Conservation (phyloP, 1,140 invertebrate genomes). For the Anoplolepis gracilipes region DNA sequence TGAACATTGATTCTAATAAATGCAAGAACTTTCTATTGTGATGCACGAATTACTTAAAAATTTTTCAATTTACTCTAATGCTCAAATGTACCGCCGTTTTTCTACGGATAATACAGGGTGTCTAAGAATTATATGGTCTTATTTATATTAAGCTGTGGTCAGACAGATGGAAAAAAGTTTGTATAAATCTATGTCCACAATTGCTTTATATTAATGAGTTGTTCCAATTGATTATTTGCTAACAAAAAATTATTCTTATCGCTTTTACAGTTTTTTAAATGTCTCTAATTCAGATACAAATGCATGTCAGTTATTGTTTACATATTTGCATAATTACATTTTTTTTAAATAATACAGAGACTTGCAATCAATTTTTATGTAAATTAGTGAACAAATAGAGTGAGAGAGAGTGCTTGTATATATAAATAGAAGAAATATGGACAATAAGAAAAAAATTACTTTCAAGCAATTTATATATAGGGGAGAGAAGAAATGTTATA, state of each 20-base stretch:
- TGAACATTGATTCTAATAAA: not conserved
- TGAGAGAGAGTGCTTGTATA: conserved; percentile 43
- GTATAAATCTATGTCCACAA: conserved; percentile 18
- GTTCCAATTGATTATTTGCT: not conserved
- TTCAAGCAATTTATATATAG: conserved; percentile 54
- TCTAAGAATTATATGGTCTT: conserved; percentile 18
- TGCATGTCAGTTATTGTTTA: conserved; percentile 20
- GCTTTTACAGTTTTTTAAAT: conserved; percentile 26
- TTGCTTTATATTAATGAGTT: conserved; percentile 2
- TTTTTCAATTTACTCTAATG: conserved; percentile 4
- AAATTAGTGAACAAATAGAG: conserved; percentile 29
- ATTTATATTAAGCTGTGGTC: conserved; percentile 34
- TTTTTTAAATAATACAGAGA: not conserved
- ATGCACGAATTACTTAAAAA: not conserved
- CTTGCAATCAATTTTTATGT: conserved; percentile 22
- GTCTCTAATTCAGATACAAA: conserved; percentile 21
- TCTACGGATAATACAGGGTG: conserved; percentile 51
- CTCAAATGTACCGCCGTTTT: conserved; percentile 17
- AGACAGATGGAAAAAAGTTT: conserved; percentile 14
- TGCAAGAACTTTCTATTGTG: not conserved
- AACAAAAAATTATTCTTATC: not conserved
- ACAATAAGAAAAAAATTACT: conserved; percentile 56
- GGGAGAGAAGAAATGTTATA: not conserved
- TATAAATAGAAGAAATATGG: conserved; percentile 42
- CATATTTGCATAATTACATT: conserved; percentile 21